Percentiles rank a stretch among this genome's conserved stretches.
Evolutionary conservation across 1,140 invertebrate species (phyloP).

Genomic region (Brachionus rubens): DNA sequence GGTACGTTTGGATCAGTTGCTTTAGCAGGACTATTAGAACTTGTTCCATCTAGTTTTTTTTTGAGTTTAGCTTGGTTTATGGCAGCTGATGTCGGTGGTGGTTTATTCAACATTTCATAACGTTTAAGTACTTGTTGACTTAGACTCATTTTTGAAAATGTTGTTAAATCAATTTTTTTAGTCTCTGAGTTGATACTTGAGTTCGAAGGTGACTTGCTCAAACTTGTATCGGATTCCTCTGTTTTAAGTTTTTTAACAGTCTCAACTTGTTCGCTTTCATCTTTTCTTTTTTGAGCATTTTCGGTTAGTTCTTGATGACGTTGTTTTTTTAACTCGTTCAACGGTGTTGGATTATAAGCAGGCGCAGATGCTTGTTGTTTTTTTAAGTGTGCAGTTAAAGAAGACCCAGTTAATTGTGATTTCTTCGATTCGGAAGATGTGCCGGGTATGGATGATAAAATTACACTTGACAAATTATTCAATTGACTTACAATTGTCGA

Average conservation of each 20-base stretch:
- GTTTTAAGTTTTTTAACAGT: background rate
- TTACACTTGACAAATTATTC: constrained; percentile 13
- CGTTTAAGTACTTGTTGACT: constrained; percentile 32
- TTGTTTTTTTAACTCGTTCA: background rate
- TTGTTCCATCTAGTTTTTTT: constrained; percentile 22
- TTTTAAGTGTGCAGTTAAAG: constrained; percentile 16
- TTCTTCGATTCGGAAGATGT: background rate
- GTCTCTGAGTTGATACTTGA: background rate
- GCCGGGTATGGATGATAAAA: background rate
- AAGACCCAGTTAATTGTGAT: background rate
- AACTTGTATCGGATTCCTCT: background rate
- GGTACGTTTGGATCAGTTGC: background rate
- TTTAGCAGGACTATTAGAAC: background rate
- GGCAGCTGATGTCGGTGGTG: background rate
- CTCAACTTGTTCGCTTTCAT: background rate
- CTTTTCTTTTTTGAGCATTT: constrained; percentile 7
- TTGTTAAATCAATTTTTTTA: constrained; percentile 12
- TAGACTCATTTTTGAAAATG: constrained; percentile 13
- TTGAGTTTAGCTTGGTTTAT: constrained; percentile 19
- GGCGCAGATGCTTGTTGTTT: background rate
- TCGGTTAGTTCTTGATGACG: background rate
- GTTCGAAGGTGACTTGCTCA: background rate
- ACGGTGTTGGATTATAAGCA: constrained; percentile 1
- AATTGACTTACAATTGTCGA: constrained; percentile 12
- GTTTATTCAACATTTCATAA: constrained; percentile 36